Evolutionary conservation across 2,888 invertebrate genomes (phyloP).

Genomic region (Apoderus coryli): DNA sequence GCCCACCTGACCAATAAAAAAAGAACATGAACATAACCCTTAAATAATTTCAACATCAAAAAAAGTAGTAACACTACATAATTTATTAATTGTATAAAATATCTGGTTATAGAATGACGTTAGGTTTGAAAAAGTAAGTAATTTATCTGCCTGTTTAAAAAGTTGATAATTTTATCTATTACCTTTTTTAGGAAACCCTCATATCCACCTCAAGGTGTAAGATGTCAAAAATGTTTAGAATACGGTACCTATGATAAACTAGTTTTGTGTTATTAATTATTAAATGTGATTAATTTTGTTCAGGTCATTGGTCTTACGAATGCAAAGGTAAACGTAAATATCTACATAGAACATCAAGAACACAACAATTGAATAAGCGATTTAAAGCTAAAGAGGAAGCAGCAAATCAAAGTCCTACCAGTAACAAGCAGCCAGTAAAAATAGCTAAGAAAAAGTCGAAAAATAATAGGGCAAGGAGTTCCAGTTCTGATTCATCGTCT

Average conservation of each 20-base stretch:
- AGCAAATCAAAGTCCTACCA: neutral
- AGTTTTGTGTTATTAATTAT: too few species aligned
- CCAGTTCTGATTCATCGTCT: slow-evolving; percentile 11
- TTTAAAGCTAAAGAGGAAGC: slow-evolving; percentile 34
- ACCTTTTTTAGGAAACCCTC: slow-evolving; percentile 41
- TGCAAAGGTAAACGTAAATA: slow-evolving; percentile 84
- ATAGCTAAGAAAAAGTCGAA: neutral
- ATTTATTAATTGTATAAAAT: too few species aligned
- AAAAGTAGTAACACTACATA: too few species aligned
- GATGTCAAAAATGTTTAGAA: slow-evolving; percentile 87
- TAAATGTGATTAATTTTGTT: too few species aligned
- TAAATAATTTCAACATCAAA: too few species aligned
- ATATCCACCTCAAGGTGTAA: slow-evolving; percentile 55
- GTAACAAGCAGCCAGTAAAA: too few species aligned
- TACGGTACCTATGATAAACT: too few species aligned
- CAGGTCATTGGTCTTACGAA: slow-evolving; percentile 91
- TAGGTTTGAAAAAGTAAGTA: too few species aligned
- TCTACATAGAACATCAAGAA: slow-evolving; percentile 69
- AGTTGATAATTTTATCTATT: neutral
- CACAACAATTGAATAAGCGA: slow-evolving; percentile 59
- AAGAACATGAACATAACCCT: too few species aligned
- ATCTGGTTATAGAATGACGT: too few species aligned
- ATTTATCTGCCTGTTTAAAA: too few species aligned
- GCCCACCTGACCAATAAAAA: too few species aligned
- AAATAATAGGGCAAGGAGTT: slow-evolving; percentile 15